Conservation (phyloP, 2,888 invertebrate species). For the Drosophila nr. perissopoda region DNA sequence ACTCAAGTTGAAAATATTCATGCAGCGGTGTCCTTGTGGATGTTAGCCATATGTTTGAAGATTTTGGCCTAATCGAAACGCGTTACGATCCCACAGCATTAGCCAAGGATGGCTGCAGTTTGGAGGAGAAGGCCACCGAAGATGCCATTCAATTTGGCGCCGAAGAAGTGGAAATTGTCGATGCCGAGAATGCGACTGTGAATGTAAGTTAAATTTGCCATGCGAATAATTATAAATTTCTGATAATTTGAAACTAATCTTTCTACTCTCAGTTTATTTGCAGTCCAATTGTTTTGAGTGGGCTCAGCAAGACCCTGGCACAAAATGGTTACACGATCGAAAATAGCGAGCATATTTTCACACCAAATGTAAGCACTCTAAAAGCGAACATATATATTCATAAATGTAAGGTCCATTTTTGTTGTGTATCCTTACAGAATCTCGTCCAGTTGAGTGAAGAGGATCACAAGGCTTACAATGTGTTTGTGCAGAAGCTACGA, state of each 20-base stretch:
- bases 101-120: slow-evolving; percentile 61
- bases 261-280: slow-evolving; percentile 86
- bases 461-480: slow-evolving; percentile 85
- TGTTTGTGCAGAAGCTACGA: slow-evolving; percentile 86
- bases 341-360: slow-evolving; percentile 77
- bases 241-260: background rate
- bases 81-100: slow-evolving; percentile 72
- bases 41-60: slow-evolving; percentile 86
- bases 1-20: slow-evolving; percentile 16
- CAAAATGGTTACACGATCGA: slow-evolving; percentile 74
- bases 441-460: slow-evolving; percentile 85
- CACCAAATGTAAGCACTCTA: slow-evolving; percentile 70
- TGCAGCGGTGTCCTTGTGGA: slow-evolving; percentile 86
- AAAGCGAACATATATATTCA: background rate
- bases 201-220: slow-evolving; percentile 63
- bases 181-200: slow-evolving; percentile 81
- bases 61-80: slow-evolving; percentile 87
- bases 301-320: slow-evolving; percentile 86
- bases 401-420: background rate
- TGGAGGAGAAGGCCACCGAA: slow-evolving; percentile 87
- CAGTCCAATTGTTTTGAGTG: slow-evolving; percentile 85
- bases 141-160: slow-evolving; percentile 90
- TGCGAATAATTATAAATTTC: background rate
- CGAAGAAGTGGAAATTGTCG: slow-evolving; percentile 88
- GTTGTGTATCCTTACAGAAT: slow-evolving; percentile 78